A percentile compares a stretch with the other conserved stretches of the same genome.
Conservation (phyloP, 2,113 vertebrate species). For the Rhinichthys klamathensis region DNA sequence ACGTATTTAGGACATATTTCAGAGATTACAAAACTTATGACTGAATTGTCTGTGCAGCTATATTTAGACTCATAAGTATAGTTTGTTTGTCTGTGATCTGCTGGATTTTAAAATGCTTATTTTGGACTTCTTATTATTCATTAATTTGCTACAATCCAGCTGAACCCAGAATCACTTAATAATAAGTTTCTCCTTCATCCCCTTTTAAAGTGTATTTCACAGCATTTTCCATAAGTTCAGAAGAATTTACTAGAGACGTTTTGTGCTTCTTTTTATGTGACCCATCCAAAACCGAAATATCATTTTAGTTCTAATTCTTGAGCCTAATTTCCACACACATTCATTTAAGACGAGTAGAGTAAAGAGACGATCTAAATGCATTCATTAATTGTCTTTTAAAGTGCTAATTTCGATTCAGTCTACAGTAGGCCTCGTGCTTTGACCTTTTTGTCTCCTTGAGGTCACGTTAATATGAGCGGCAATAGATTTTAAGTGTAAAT, state of each 20-base stretch:
- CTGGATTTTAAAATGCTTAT: neutral
- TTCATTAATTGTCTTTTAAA: neutral
- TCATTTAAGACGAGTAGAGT: neutral
- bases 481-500: constrained; percentile 44
- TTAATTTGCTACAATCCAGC: neutral
- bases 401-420: neutral
- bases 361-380: neutral
- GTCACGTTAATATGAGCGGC: neutral
- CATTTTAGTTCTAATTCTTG: neutral
- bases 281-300: neutral
- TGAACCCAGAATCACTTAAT: neutral
- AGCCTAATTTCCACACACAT: neutral
- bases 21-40: neutral
- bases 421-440: neutral
- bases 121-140: neutral
- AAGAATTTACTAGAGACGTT: neutral
- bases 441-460: constrained; percentile 1
- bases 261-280: neutral
- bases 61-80: neutral
- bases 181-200: neutral
- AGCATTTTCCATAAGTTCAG: neutral
- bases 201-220: neutral
- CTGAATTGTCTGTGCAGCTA: too few species aligned
- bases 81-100: neutral
- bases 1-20: neutral